A percentile compares a stretch with the other conserved stretches of the same genome.
Conservation (phyloP, 2,797 vertebrate species). For the Hypotaenidia okinawae region DNA sequence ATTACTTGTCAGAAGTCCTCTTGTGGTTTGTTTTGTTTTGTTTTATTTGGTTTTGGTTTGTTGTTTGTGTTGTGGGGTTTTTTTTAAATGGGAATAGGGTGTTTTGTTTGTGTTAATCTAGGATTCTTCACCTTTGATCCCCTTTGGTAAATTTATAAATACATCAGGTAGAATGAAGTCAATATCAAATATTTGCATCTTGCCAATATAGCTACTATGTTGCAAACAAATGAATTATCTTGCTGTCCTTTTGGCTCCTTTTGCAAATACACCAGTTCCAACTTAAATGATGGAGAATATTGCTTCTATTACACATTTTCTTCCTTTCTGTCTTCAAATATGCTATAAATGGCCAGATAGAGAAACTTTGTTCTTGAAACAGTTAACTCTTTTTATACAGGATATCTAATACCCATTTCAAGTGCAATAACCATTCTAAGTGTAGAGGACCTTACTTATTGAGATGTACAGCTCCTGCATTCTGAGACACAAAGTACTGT, state of each 20-base stretch:
- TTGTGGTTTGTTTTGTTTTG: too few species aligned
- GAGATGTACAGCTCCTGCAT: neutral
- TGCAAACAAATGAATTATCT: neutral
- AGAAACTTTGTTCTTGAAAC: neutral
- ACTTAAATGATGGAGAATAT: neutral
- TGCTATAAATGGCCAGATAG: neutral
- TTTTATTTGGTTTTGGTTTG: neutral
- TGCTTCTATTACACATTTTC: neutral
- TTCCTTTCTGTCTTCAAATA: neutral
- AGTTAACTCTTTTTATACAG: neutral
- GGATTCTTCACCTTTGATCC: accelerated
- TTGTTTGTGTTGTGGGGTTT: neutral
- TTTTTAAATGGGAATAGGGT: accelerated
- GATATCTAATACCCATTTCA: neutral
- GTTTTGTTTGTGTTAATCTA: neutral
- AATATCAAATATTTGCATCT: neutral
- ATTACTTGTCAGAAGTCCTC: neutral
- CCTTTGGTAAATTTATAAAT: neutral
- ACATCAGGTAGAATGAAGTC: neutral
- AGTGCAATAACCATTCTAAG: neutral
- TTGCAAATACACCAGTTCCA: neutral
- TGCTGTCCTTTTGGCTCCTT: neutral
- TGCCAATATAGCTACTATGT: neutral
- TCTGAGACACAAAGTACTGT: neutral
- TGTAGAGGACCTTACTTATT: neutral